These are phyloP conservation scores for Myathropa florea DNA, from an alignment of 2,888 invertebrate species.

Conservation along the genomic window DNA sequence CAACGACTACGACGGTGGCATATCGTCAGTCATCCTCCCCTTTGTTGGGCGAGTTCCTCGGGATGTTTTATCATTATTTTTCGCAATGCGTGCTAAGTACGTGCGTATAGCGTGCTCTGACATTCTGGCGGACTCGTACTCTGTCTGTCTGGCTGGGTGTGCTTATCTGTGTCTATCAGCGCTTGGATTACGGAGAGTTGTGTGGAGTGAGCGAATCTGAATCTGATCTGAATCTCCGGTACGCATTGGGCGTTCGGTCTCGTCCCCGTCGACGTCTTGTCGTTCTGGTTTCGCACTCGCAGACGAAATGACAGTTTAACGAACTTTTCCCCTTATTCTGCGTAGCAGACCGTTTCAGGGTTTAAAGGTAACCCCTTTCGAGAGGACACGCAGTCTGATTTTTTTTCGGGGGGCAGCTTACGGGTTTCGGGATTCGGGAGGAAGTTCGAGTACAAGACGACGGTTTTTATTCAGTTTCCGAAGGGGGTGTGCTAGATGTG, in stretches of 20 bases:
- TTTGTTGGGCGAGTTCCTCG: too few species aligned
- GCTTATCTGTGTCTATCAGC: not conserved
- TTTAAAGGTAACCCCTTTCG: not conserved
- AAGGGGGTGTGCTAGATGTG: constrained; percentile 7
- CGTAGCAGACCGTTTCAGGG: not conserved
- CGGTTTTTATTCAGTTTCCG: constrained; percentile 34
- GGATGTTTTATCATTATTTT: constrained; percentile 45
- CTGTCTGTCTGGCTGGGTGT: constrained; percentile 36
- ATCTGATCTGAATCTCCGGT: constrained; percentile 54
- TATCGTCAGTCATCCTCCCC: constrained; percentile 23
- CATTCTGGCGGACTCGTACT: constrained; percentile 29
- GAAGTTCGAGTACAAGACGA: constrained; percentile 43
- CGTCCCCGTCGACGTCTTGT: constrained; percentile 3
- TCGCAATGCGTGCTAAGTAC: constrained; percentile 59
- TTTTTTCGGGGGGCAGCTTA: not conserved
- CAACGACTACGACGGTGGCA: not conserved
- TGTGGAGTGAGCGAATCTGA: constrained; percentile 38
- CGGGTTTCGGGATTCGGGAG: not conserved
- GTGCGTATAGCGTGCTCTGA: constrained; percentile 40
- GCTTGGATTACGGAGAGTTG: constrained; percentile 23
- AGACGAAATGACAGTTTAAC: constrained; percentile 56
- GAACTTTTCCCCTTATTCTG: constrained; percentile 50
- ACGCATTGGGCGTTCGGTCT: constrained; percentile 28
- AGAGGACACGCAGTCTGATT: not conserved
- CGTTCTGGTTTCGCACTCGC: constrained; percentile 12